Evolutionary conservation across 92 coral and sea anemone genomes (phyloP).

Genomic region (Siderastrea radians): DNA sequence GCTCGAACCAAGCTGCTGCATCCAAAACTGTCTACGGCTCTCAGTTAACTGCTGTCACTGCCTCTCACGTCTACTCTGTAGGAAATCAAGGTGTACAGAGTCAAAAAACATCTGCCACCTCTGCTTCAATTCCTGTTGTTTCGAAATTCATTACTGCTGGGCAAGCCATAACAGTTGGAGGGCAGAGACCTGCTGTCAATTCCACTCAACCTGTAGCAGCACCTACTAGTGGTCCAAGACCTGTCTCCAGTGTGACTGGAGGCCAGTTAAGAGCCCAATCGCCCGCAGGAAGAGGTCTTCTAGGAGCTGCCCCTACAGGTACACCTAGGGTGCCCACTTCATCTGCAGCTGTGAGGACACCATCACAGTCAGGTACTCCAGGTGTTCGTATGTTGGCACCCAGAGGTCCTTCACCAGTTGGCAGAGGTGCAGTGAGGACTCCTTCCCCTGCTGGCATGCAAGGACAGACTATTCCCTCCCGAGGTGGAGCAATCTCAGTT

Average conservation of each 20-base stretch:
- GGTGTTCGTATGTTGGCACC: slow-evolving; percentile 40
- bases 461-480: slow-evolving; percentile 18
- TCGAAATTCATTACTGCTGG: slow-evolving; percentile 34
- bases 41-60: neutral
- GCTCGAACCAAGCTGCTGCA: slow-evolving; percentile 39
- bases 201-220: slow-evolving; percentile 10
- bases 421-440: slow-evolving; percentile 36
- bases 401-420: slow-evolving; percentile 41
- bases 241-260: neutral
- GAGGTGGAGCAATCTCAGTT: slow-evolving; percentile 49
- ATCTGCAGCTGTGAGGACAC: slow-evolving; percentile 40
- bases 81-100: neutral
- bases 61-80: slow-evolving; percentile 14
- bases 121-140: slow-evolving; percentile 24
- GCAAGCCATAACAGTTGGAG: slow-evolving; percentile 29
- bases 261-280: slow-evolving; percentile 31
- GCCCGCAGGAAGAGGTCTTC: slow-evolving; percentile 21
- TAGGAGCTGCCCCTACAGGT: slow-evolving; percentile 20
- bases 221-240: slow-evolving; percentile 29
- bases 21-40: slow-evolving; percentile 39
- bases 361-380: slow-evolving; percentile 25
- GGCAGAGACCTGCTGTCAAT: slow-evolving; percentile 21
- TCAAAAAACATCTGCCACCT: slow-evolving; percentile 4
- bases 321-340: slow-evolving; percentile 39
- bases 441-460: slow-evolving; percentile 37